Evolutionary conservation across 2,113 vertebrate genomes (phyloP).

Genomic region (Atrichornis clamosus): DNA sequence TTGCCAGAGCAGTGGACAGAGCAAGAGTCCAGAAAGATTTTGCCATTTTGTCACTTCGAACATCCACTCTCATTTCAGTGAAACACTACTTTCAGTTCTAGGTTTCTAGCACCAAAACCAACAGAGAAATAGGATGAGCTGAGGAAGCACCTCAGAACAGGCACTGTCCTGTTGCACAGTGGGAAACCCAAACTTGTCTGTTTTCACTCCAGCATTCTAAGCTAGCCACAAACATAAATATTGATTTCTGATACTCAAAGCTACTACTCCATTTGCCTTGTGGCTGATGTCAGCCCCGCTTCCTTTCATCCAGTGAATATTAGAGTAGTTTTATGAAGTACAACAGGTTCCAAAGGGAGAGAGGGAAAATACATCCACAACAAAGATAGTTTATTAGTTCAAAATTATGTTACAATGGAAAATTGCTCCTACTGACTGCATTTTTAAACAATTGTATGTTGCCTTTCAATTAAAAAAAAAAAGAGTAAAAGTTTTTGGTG

Average conservation of each 20-base stretch:
- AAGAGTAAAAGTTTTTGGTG: background rate
- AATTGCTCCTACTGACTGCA: background rate
- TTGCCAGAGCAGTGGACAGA: background rate
- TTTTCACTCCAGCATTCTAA: background rate
- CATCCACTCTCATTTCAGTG: background rate
- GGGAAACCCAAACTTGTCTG: background rate
- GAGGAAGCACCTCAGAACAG: background rate
- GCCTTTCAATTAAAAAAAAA: background rate
- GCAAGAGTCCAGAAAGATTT: background rate
- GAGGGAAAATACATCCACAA: background rate
- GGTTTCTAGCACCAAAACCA: background rate
- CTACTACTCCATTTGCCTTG: background rate
- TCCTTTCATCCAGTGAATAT: background rate
- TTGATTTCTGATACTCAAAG: background rate
- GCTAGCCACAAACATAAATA: background rate
- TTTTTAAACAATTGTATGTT: background rate
- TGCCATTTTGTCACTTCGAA: background rate
- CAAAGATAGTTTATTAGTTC: background rate
- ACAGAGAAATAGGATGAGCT: background rate
- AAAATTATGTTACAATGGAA: background rate
- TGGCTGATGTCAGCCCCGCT: background rate
- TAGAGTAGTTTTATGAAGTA: background rate
- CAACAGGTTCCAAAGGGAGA: background rate
- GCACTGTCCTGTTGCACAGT: background rate
- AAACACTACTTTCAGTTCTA: background rate